These are phyloP conservation scores for Hydractinia echinata DNA, from an alignment of 30 jellyfish, hydroid and myxozoan species.

Conservation along the genomic window DNA sequence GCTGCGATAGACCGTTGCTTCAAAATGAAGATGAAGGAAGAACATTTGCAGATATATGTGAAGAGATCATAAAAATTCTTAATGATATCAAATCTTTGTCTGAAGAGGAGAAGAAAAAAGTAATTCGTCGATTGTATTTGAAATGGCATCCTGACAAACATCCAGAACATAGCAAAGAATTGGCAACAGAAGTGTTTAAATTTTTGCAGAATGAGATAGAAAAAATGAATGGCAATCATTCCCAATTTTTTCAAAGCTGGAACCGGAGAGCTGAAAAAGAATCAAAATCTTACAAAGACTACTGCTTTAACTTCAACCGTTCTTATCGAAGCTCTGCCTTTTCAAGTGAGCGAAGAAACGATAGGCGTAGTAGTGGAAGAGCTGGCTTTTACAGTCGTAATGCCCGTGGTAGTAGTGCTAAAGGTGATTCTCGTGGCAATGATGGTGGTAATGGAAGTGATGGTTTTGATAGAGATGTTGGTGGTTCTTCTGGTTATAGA, in stretches of 20 bases:
- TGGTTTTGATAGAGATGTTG: neutral
- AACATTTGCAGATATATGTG: conserved; percentile 35
- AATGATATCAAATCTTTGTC: neutral
- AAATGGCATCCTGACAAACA: conserved; percentile 84
- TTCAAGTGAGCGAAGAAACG: no score
- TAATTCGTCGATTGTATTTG: conserved; percentile 51
- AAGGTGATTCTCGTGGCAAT: neutral
- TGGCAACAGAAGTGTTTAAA: conserved; percentile 46
- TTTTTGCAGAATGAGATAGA: conserved; percentile 39
- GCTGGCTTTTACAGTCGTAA: no score
- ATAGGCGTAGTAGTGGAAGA: no score
- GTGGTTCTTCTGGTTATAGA: neutral
- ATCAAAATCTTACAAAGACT: neutral
- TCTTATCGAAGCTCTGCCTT: no score
- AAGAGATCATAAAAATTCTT: conserved; percentile 22
- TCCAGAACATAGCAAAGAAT: conserved; percentile 42
- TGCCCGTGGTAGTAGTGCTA: neutral
- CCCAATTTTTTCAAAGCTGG: conserved; percentile 1
- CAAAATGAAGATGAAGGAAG: conserved; percentile 7
- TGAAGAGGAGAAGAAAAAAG: conserved; percentile 31
- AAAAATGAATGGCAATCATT: conserved; percentile 13
- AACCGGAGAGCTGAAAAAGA: conserved; percentile 10
- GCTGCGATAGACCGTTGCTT: neutral
- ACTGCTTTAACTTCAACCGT: neutral
- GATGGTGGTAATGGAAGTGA: neutral